A percentile compares a stretch with the other conserved stretches of the same genome.
phyloP scores from a whole-genome alignment of 2,888 invertebrate species.

The Nemoura dubitans region DNA sequence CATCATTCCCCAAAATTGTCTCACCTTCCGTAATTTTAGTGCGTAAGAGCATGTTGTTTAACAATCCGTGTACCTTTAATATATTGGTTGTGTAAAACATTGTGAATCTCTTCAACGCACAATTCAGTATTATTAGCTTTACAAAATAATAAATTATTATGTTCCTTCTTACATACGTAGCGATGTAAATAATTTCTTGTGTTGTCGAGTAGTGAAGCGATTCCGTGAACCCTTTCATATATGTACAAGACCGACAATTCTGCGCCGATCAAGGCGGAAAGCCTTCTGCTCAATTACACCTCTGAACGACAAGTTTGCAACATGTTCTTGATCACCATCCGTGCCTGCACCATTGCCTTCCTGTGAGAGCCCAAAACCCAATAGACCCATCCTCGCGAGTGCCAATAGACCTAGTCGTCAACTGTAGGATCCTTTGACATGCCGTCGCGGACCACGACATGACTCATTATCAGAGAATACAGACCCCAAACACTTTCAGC shows the following conservation, averaged over 20 bases:
- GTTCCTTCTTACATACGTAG: conserved; percentile 32
- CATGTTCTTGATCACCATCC: background rate
- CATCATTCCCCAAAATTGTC: too few relatives aligned
- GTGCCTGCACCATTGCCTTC: conserved; percentile 16
- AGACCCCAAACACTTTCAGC: conserved; percentile 1
- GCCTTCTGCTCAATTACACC: conserved; percentile 19
- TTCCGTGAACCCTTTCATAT: background rate
- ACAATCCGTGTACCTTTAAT: background rate
- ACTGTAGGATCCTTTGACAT: background rate
- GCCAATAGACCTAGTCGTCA: background rate
- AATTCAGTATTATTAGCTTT: conserved; percentile 47
- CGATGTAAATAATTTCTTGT: background rate
- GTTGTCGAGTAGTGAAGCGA: background rate
- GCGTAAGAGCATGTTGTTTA: background rate
- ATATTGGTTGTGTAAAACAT: conserved; percentile 42
- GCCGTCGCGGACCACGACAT: background rate
- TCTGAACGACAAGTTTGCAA: conserved; percentile 17
- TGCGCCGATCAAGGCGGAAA: background rate
- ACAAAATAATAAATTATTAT: conserved; percentile 43
- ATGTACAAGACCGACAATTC: background rate
- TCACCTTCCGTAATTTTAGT: background rate
- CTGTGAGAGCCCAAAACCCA: background rate
- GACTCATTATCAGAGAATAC: background rate
- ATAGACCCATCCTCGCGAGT: background rate
- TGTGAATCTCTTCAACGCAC: conserved; percentile 17